Base-by-base conservation (phyloP, 2,888 invertebrate species). In the Dromius quadrimaculatus region DNA sequence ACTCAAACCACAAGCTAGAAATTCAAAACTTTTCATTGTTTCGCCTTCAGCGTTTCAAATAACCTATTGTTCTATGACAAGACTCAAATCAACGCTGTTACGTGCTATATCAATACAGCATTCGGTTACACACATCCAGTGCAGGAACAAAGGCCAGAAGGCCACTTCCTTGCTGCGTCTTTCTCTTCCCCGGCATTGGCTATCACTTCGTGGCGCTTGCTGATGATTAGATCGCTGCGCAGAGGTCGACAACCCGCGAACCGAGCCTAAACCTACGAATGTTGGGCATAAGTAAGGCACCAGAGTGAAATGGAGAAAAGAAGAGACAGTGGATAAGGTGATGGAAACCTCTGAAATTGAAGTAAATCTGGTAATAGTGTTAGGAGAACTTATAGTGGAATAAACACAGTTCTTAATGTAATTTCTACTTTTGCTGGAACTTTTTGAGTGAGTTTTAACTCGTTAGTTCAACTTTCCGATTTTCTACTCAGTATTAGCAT, bases 101-200 rank as follows among this genome's bases (percentile, higher is more conserved):
- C 19, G 20, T 2, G 23, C 50, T 54, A 28, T 15, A 54, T 28
- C 13, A 54, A 54, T n/a, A 2, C 1, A 28, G 50, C 28, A 15
- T 54, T 54, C 28, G 50, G 32, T 54, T 54, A 28, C 50, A 54
- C 50, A 13, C 50, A 54, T 54, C 50, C 50, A 28, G 50, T 36
- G 50, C 50, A 28, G 23, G 50, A 54, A 54, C 50, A 54, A 54
- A 15, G 28, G 23, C 23, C 50, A 54, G 28, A 28, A 23, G 28
- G 28, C 50, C 32, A 54, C 50, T 54, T 54, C 50, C 50, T 47
- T n/a, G 22, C 22, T 17, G 45, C 45, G 45, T 45, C 45, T 20
- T 45, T 13, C 19, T 20, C 45, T 8, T 20, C 20, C 20, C 45
- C 4, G 0, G 17, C 9, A n/a, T n/a, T n/a, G n/a, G n/a, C n/a